These are phyloP conservation scores for Drepanosiphum platanoidis DNA, from an alignment of 2,888 invertebrate genomes.

Conservation along the genomic window DNA sequence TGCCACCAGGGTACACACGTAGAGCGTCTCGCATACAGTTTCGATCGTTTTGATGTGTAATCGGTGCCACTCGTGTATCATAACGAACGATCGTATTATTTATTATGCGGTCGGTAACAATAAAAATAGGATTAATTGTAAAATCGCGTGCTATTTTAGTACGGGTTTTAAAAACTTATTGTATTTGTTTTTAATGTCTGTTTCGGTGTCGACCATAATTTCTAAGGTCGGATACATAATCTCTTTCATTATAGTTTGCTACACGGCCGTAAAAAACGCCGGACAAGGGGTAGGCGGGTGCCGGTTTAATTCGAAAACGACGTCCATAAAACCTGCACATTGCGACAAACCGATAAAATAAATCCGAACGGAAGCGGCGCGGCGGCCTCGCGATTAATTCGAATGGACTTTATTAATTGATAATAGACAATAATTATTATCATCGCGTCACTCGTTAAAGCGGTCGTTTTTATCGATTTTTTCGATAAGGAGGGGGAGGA, in stretches of 20 bases:
- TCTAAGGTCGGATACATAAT: not conserved
- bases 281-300: no score
- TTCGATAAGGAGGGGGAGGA: no score
- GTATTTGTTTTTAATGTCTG: constrained; percentile 37
- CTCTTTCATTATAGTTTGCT: constrained; percentile 44
- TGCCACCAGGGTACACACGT: no score
- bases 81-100: not conserved
- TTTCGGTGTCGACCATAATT: constrained; percentile 14
- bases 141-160: constrained; percentile 29
- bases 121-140: constrained; percentile 51
- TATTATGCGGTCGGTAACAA: not conserved
- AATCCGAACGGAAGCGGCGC: no score
- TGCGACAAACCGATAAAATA: constrained; percentile 1
- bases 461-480: no score
- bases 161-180: constrained; percentile 30
- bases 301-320: constrained; percentile 43
- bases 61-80: not conserved
- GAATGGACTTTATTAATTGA: constrained; percentile 2
- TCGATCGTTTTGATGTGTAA: no score
- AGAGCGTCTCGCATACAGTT: no score
- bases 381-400: not conserved
- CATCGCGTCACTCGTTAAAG: not conserved
- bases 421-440: constrained; percentile 22
- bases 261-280: constrained; percentile 30
- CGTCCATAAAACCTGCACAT: constrained; percentile 17